Evolutionary conservation across 1,140 invertebrate genomes (phyloP), one percentile per base, ranked within the genome.

Genomic region (Drosophila pallidifrons): DNA sequence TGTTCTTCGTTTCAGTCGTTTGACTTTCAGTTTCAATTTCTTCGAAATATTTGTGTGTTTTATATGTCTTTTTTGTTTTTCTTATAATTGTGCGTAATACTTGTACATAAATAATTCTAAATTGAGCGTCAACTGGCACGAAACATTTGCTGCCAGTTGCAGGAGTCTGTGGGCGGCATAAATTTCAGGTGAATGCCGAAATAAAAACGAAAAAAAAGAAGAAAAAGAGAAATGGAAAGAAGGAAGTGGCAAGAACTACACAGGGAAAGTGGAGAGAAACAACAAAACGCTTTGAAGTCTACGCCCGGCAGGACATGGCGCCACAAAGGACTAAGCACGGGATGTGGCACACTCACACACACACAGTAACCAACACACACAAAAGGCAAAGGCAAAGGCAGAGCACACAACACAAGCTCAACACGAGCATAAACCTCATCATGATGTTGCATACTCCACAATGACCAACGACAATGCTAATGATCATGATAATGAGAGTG

Each of bases 71-170:
- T 64, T 64, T 46, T 15, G 61, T 64, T 46, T 54, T 57, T 35
- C 10, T 38, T 16, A 68, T 59, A 74, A 68, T 68, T 74, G 64
- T 74, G 71, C 71, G 47, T 68, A 68, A 68, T 68, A 47, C 46
- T 45, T 28, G 64, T 52, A 41, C 58, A 70, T 63, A 70, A 75
- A 75, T 75, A 57, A 70, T 70, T 69, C 58, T 38, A 58, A 70
- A 70, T 70, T 63, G 72, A 57, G 66, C 72, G 72, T 75, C 72
- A 69, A 74, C 64, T 74, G 71, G 55, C 55, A 60, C 45, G n/a
- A 68, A 74, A 68, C 71, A 74, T 57, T 72, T 72, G 71, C 57
- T 60, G 57, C 58, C 65, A 69, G 30, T 32, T 46, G 57, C 71
- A 54, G 65, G 65, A 54, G 28, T 35, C 10, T 11, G 11, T 30